phyloP scores from a whole-genome alignment of 1,140 invertebrate species.

The Macrotrachela quadricornifera region DNA sequence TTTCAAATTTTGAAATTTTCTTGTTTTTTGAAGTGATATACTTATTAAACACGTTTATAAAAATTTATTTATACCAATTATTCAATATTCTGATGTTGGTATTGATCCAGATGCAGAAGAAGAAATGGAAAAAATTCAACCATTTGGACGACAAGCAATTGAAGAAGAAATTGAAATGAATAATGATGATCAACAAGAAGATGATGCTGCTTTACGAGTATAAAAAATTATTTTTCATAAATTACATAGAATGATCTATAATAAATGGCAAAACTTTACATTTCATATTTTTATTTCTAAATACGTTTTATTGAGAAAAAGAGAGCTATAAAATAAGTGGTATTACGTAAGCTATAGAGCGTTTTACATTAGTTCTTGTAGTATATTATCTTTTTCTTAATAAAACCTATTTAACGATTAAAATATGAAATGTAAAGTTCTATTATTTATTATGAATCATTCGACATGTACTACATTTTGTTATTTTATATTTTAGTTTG shows the following conservation, averaged over 20 bases:
- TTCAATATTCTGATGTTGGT: constrained; percentile 29
- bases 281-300: too few species aligned
- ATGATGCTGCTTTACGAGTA: background rate
- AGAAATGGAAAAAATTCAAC: constrained; percentile 23
- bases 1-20: background rate
- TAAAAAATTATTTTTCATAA: background rate
- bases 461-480: constrained; percentile 13
- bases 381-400: too few species aligned
- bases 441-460: constrained; percentile 60
- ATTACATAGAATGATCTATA: constrained; percentile 50
- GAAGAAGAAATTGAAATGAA: constrained; percentile 5
- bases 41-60: constrained; percentile 7
- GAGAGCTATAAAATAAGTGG: too few species aligned
- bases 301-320: too few species aligned
- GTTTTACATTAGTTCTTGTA: too few species aligned
- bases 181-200: background rate
- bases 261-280: too few species aligned
- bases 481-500: constrained; percentile 11
- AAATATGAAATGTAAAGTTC: constrained; percentile 66
- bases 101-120: constrained; percentile 13
- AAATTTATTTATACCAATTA: constrained; percentile 26
- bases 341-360: too few species aligned
- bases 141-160: constrained; percentile 13
- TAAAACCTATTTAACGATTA: too few species aligned
- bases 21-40: constrained; percentile 10